Percentiles rank a stretch among this genome's conserved stretches.
These are phyloP conservation scores for Latrodectus geometricus DNA, from an alignment of 1,140 invertebrate species.

Conservation along the genomic window DNA sequence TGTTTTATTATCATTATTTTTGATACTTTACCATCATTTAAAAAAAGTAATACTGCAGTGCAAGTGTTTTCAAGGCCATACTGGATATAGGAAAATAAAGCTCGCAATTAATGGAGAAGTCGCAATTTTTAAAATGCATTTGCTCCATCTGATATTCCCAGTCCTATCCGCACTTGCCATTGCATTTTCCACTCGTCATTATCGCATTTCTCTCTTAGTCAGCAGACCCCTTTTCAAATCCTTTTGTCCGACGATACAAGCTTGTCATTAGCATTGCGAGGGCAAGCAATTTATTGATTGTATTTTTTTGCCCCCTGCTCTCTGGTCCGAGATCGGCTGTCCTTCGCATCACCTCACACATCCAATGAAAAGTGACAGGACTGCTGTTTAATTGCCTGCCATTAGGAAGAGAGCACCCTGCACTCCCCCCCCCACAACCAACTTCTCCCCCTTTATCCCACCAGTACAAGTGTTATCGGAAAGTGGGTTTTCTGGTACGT, in stretches of 20 bases:
- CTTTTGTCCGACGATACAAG: not conserved
- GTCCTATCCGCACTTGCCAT: not conserved
- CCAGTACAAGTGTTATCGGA: conserved; percentile 43
- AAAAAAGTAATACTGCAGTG: no score
- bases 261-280: conserved; percentile 8
- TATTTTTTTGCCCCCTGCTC: not conserved
- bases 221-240: not conserved
- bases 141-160: no score
- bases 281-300: not conserved
- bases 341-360: not conserved
- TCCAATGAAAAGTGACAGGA: conserved; percentile 51
- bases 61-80: no score
- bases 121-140: no score
- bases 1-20: no score
- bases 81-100: no score
- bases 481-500: conserved; percentile 57
- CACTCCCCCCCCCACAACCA: not conserved
- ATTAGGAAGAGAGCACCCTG: conserved; percentile 9
- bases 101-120: no score
- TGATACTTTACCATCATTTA: no score
- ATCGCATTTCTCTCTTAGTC: conserved; percentile 8
- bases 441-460: not conserved
- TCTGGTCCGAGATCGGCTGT: not conserved
- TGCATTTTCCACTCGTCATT: not conserved
- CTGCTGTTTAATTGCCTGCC: conserved; percentile 50